A percentile compares a stretch with the other conserved stretches of the same genome.
These are phyloP conservation scores for Andricus grossulariae DNA, from an alignment of 1,140 invertebrate species.

Conservation along the genomic window DNA sequence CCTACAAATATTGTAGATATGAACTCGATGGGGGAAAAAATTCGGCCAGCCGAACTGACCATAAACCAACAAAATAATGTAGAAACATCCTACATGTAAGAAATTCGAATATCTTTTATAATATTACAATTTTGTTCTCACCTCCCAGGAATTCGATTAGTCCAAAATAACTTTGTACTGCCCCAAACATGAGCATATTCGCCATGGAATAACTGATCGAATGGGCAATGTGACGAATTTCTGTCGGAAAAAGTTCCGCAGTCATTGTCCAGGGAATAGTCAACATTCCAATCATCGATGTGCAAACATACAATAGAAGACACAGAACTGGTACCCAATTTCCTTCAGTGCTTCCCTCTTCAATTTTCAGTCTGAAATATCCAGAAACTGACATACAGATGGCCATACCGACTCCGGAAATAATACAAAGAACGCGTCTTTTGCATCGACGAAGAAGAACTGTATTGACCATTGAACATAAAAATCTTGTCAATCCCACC, in stretches of 20 bases:
- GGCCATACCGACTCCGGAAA: conserved; percentile 76
- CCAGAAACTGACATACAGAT: conserved; percentile 76
- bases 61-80: not conserved
- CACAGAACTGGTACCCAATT: conserved; percentile 71
- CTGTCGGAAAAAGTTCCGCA: conserved; percentile 79
- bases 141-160: conserved; percentile 74
- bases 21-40: too few relatives aligned
- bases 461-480: conserved; percentile 78
- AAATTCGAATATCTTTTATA: conserved; percentile 2
- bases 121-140: conserved; percentile 41
- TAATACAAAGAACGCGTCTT: conserved; percentile 75
- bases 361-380: conserved; percentile 73
- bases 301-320: conserved; percentile 76
- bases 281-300: conserved; percentile 78
- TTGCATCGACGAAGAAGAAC: conserved; percentile 75
- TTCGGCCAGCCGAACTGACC: too few relatives aligned
- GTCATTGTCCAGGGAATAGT: conserved; percentile 81
- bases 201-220: conserved; percentile 76
- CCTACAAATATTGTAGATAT: too few relatives aligned
- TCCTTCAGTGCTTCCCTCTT: conserved; percentile 60
- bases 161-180: conserved; percentile 75
- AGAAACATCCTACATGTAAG: not conserved
- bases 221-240: conserved; percentile 78
- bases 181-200: conserved; percentile 77
- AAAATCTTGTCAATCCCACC: conserved; percentile 80